Percentiles rank a stretch among this genome's conserved stretches.
These are phyloP conservation scores for Apotomis turbidana DNA, from an alignment of 2,888 invertebrate species.

Conservation along the genomic window DNA sequence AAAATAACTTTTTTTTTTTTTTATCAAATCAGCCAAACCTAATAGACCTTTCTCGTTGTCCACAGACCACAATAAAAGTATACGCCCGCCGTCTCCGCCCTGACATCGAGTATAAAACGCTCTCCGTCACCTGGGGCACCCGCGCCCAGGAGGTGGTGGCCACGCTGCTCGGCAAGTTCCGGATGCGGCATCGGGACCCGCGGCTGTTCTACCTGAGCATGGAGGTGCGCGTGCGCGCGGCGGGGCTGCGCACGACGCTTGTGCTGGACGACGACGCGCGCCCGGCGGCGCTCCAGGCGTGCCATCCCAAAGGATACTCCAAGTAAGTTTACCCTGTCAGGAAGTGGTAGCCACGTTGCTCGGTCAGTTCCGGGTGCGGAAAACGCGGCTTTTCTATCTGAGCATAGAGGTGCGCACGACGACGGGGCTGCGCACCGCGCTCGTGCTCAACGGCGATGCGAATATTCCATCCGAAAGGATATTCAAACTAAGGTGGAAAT, in stretches of 20 bases:
- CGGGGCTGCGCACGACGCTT: constrained; percentile 91
- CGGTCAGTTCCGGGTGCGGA: constrained; percentile 95
- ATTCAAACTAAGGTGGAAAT: constrained; percentile 87
- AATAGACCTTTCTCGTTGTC: constrained; percentile 46
- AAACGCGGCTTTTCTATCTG: constrained; percentile 95
- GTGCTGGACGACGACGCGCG: constrained; percentile 94
- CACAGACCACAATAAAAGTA: constrained; percentile 95
- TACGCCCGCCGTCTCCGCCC: constrained; percentile 94
- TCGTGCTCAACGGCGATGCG: too few relatives aligned
- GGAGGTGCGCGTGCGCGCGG: constrained; percentile 95
- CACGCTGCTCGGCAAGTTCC: constrained; percentile 93
- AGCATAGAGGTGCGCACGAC: constrained; percentile 95
- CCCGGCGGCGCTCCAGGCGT: constrained; percentile 95
- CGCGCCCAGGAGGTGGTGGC: constrained; percentile 94
- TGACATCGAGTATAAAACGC: constrained; percentile 98
- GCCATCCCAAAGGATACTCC: constrained; percentile 97
- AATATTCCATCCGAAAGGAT: constrained; percentile 89
- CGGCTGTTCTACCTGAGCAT: constrained; percentile 96
- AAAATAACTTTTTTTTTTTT: too few relatives aligned
- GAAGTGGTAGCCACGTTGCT: constrained; percentile 85
- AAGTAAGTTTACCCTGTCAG: constrained; percentile 82
- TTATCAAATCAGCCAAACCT: constrained; percentile 20
- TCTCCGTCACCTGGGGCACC: constrained; percentile 94
- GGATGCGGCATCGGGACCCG: constrained; percentile 96
- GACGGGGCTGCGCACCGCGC: too few relatives aligned